Conservation (phyloP, 53 echinoderm and acorn worm species). For the Hippasteria phrygiana region DNA sequence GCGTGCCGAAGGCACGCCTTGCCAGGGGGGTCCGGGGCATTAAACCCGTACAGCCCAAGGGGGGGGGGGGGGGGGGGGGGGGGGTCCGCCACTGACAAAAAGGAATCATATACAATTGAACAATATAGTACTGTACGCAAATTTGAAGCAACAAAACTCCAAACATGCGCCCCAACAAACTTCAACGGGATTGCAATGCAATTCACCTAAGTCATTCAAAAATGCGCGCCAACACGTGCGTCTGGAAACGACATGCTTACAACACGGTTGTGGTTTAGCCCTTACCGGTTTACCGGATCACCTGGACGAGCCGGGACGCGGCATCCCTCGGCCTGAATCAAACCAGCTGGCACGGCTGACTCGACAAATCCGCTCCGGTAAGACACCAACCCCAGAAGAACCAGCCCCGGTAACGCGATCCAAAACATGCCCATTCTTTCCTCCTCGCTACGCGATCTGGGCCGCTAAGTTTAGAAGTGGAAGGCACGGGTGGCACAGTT, state of each 20-base stretch:
- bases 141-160: too few species aligned
- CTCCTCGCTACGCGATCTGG: neutral
- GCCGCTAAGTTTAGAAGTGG: conserved; percentile 8
- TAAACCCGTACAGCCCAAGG: too few species aligned
- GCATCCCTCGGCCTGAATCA: conserved; percentile 36
- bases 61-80: too few species aligned
- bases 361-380: conserved; percentile 17
- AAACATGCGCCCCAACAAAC: too few species aligned
- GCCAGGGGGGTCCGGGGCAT: too few species aligned
- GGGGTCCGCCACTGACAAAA: too few species aligned
- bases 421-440: conserved; percentile 11
- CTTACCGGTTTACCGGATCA: conserved; percentile 63
- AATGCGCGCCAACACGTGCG: neutral
- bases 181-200: too few species aligned
- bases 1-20: too few species aligned
- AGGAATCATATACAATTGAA: too few species aligned
- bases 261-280: neutral
- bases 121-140: too few species aligned
- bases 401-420: conserved; percentile 11
- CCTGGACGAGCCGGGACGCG: conserved; percentile 15
- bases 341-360: conserved; percentile 40
- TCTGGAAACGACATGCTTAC: neutral
- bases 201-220: too few species aligned
- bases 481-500: neutral
- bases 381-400: conserved; percentile 30